Percentiles rank a stretch among this genome's conserved stretches.
Evolutionary conservation across 2,888 invertebrate species (phyloP).

Genomic region (Epistrophe eligans): DNA sequence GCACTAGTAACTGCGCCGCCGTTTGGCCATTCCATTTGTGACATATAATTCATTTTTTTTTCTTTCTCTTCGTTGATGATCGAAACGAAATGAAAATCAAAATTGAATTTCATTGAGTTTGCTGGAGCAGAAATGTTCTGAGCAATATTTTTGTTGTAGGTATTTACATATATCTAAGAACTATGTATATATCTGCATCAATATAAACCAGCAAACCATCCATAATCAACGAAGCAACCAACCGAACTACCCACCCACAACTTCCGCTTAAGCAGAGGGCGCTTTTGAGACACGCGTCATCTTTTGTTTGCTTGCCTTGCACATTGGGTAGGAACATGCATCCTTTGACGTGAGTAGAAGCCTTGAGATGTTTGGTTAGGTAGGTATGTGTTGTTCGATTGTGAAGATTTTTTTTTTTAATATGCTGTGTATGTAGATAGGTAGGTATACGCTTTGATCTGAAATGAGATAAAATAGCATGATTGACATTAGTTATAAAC

Average conservation of each 20-base stretch:
- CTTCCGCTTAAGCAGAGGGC: constrained; percentile 45
- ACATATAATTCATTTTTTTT: constrained; percentile 17
- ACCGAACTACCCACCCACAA: constrained; percentile 14
- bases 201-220: not conserved
- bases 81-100: constrained; percentile 43
- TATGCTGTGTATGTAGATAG: not conserved
- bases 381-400: not conserved
- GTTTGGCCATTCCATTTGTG: constrained; percentile 51
- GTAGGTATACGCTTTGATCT: constrained; percentile 36
- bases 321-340: constrained; percentile 31
- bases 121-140: constrained; percentile 12
- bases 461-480: constrained; percentile 42
- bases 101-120: constrained; percentile 62
- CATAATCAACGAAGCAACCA: not conserved
- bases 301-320: constrained; percentile 34
- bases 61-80: constrained; percentile 10
- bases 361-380: constrained; percentile 54
- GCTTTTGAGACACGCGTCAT: constrained; percentile 59
- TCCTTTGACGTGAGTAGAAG: constrained; percentile 56
- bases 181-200: constrained; percentile 1
- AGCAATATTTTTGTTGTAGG: not conserved
- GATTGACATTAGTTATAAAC: constrained; percentile 5
- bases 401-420: not conserved
- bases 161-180: not conserved
- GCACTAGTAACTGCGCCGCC: constrained; percentile 67